Base-by-base conservation (phyloP, 2,888 invertebrate genomes). In the Ormyrus rosae region DNA sequence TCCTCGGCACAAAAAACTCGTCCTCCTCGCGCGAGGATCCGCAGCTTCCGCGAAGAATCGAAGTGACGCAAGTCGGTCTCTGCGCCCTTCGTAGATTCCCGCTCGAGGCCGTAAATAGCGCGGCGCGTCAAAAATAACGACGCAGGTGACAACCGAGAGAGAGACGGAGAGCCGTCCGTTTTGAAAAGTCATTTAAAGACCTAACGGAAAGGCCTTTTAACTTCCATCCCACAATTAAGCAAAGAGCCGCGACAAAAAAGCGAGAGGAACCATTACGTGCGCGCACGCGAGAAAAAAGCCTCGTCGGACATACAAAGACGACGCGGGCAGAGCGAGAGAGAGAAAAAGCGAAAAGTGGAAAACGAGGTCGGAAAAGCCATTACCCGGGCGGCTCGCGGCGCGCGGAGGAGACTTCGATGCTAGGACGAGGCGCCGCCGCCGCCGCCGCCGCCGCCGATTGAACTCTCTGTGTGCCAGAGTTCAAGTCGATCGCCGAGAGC, bases 371-470 rank as follows among this genome's bases (percentile, higher is more conserved):
- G 80, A 80, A 75, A 76, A 80, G 61, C 50, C 53, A 76, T 75
- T 67, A 56, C 67, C 67, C 80, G 74, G 71, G 75, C 61, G 72
- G 72, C n/a, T 77, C 50, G 58, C 76, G 68, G 82, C 6, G 53
- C 48, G 78, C 58, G 58, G 50, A 83, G 87, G 90, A 88, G 89
- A 89, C 85, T 89, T 89, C 88, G 86, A 90, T 86, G 90, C 90
- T 84, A 81, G 86, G 84, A 85, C 84, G 84, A 83, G 50, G 80
- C 78, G 82, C 71, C 34, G 34, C 34, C 34, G 34, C 34, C 34
- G 34, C 34, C 34, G 34, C 34, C 34, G 34, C 34, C 34, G 34
- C 80, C 81, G 78, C 78, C 81, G 83, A 85, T 85, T 83, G 84
- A 85, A 85, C 84, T 85, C 84, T 67, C 86, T 82, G 19, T 6